Evolutionary conservation across 2,797 vertebrate genomes (phyloP).

Genomic region (Podarcis lilfordi): DNA sequence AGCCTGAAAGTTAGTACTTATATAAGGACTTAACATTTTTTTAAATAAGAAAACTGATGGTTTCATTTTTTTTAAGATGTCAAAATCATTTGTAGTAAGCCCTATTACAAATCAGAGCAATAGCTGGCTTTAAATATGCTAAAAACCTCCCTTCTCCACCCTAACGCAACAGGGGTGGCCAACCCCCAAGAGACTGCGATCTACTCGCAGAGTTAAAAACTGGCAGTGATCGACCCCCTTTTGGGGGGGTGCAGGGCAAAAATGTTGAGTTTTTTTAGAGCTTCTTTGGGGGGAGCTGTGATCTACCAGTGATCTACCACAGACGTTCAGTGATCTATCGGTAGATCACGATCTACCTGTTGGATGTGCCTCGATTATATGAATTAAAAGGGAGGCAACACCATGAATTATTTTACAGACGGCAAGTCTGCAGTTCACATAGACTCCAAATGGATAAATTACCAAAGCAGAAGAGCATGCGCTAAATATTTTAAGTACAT

Average conservation of each 20-base stretch:
- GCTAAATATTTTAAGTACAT: conserved; percentile 20
- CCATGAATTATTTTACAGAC: conserved; percentile 64
- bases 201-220: too few species aligned
- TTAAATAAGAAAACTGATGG: conserved; percentile 70
- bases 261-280: too few species aligned
- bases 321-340: conserved; percentile 34
- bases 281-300: too few species aligned
- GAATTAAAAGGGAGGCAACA: conserved; percentile 73
- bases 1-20: conserved; percentile 58
- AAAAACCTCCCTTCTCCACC: conserved; percentile 68
- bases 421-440: conserved; percentile 44
- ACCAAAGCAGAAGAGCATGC: conserved; percentile 42
- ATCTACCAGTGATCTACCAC: too few species aligned
- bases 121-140: conserved; percentile 74
- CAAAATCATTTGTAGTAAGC: conserved; percentile 59
- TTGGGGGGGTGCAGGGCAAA: too few species aligned
- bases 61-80: conserved; percentile 40
- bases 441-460: conserved; percentile 39
- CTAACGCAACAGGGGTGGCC: conserved; percentile 58
- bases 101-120: conserved; percentile 63
- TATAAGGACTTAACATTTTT: conserved; percentile 66
- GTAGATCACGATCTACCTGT: conserved; percentile 32
- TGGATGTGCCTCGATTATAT: conserved; percentile 53
- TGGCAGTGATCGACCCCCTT: too few species aligned
- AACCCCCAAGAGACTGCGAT: too few species aligned